Conservation (phyloP, 1,140 invertebrate genomes). For the Helicoverpa zea region DNA sequence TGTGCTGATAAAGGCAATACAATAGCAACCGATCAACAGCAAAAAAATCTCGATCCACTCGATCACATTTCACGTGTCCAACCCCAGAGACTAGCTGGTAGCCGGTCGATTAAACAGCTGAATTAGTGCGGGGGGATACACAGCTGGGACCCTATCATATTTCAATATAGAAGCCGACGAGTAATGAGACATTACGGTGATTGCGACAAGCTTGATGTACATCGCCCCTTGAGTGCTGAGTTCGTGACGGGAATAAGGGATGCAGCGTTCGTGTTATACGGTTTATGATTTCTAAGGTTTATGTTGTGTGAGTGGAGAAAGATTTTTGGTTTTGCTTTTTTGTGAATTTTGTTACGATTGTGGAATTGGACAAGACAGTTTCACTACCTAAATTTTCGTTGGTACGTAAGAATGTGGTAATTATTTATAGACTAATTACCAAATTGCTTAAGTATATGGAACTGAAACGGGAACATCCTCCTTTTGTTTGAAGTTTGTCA, state of each 20-base stretch:
- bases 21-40: too few relatives aligned
- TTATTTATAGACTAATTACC: too few relatives aligned
- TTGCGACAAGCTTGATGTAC: constrained; percentile 47
- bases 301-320: not conserved
- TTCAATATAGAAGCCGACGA: constrained; percentile 63
- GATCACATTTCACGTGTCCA: constrained; percentile 15
- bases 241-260: constrained; percentile 35
- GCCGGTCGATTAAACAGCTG: constrained; percentile 65
- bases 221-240: constrained; percentile 43
- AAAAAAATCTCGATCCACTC: constrained; percentile 11
- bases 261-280: constrained; percentile 9
- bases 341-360: too few relatives aligned
- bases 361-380: too few relatives aligned
- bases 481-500: too few relatives aligned
- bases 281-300: constrained; percentile 19
- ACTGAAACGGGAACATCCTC: too few relatives aligned
- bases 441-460: too few relatives aligned
- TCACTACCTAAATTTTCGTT: not conserved
- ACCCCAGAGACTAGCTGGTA: constrained; percentile 44
- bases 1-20: too few relatives aligned
- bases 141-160: constrained; percentile 75
- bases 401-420: not conserved
- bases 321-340: not conserved
- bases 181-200: constrained; percentile 49
- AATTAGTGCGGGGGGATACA: constrained; percentile 68